These are phyloP conservation scores for Strix aluco DNA, from an alignment of 2,113 vertebrate species.

Conservation along the genomic window DNA sequence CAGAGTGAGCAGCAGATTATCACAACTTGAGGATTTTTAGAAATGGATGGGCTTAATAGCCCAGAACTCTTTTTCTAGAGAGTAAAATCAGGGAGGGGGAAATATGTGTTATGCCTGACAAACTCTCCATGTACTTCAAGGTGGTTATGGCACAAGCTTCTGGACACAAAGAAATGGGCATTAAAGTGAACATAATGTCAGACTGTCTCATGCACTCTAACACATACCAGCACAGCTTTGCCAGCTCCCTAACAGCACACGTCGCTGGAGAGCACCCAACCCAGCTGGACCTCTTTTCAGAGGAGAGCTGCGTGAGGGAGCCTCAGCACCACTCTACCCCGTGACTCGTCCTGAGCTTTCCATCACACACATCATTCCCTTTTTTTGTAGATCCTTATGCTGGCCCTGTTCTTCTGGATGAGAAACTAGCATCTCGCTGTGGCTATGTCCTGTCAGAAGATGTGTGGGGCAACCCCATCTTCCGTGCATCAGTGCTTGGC, in stretches of 20 bases:
- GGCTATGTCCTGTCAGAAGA: slow-evolving; percentile 34
- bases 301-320: fast-evolving
- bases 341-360: not conserved
- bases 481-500: not conserved
- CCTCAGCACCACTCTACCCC: not conserved
- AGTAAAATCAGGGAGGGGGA: not conserved
- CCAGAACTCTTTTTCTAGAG: not conserved
- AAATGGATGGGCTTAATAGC: not conserved
- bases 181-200: not conserved
- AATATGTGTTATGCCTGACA: not conserved
- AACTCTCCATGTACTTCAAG: not conserved
- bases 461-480: slow-evolving; percentile 22
- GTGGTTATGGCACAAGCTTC: not conserved
- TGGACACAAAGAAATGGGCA: not conserved
- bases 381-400: not conserved
- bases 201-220: not conserved
- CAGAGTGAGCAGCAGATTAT: not conserved
- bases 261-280: not conserved
- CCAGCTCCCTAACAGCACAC: not conserved
- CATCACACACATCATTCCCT: not conserved
- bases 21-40: not conserved
- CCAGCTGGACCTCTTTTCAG: not conserved
- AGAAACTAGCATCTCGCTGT: slow-evolving; percentile 41
- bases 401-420: not conserved
- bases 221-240: not conserved